A percentile compares a stretch with the other conserved stretches of the same genome.
These are phyloP conservation scores for Pseudorectes ferrugineus DNA, from an alignment of 2,113 vertebrate species.

Conservation along the genomic window DNA sequence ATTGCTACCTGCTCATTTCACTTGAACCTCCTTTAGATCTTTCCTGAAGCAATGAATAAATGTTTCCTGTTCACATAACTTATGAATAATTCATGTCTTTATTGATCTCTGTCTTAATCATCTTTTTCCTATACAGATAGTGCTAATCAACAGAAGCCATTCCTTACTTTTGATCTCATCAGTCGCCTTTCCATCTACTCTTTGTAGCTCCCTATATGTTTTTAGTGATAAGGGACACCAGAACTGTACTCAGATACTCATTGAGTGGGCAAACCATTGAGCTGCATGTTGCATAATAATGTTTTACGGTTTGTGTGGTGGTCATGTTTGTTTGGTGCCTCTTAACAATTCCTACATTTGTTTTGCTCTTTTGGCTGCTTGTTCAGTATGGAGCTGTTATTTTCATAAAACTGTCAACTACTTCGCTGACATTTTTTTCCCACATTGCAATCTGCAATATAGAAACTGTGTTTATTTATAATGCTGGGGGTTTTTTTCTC, in stretches of 20 bases:
- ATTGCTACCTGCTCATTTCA: neutral
- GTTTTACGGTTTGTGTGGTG: neutral
- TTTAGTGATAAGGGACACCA: neutral
- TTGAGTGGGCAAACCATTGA: neutral
- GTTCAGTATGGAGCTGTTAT: neutral
- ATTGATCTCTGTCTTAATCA: neutral
- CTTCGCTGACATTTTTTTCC: neutral
- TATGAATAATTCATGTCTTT: neutral
- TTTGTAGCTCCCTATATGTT: neutral
- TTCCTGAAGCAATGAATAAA: neutral
- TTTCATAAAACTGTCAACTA: neutral
- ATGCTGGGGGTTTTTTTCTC: fast-evolving
- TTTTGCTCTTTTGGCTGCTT: conserved; percentile 20
- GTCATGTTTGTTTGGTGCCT: neutral
- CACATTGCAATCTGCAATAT: neutral
- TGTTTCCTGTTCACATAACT: neutral
- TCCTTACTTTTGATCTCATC: neutral
- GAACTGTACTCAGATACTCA: neutral
- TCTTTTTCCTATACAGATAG: neutral
- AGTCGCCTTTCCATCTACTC: neutral
- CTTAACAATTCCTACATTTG: neutral
- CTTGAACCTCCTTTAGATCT: neutral
- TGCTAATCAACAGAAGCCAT: neutral
- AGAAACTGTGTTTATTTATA: neutral
- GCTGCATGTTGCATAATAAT: neutral